These are phyloP conservation scores for Whitmania pigra DNA, from an alignment of 1,140 invertebrate species.

Conservation along the genomic window DNA sequence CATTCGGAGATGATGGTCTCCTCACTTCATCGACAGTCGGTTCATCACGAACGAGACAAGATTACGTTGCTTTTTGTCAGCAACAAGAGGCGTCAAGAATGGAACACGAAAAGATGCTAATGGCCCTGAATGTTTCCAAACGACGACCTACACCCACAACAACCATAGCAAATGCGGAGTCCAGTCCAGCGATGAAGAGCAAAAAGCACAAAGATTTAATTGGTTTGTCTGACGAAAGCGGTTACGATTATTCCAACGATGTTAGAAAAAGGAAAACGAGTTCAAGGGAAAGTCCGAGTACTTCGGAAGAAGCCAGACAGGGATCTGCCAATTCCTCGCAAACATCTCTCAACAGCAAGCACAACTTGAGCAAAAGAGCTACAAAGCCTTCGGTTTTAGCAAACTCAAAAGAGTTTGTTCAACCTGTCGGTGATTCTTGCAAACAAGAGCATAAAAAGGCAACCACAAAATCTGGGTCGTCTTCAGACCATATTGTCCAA, in stretches of 20 bases:
- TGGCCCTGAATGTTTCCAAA: not conserved
- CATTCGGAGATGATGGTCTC: constrained; percentile 3
- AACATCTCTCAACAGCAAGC: constrained; percentile 5
- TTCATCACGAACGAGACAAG: not conserved
- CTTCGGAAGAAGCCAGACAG: constrained; percentile 4
- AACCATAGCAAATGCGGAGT: not conserved
- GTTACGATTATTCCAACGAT: not conserved
- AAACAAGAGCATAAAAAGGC: not conserved
- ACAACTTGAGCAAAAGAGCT: not conserved
- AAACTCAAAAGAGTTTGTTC: not conserved
- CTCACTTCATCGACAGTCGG: constrained; percentile 3
- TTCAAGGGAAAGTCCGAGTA: not conserved
- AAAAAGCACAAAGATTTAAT: not conserved
- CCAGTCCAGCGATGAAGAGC: not conserved
- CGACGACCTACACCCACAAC: not conserved
- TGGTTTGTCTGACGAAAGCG: not conserved
- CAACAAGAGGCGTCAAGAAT: no score
- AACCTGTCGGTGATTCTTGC: not conserved
- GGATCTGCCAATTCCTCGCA: constrained; percentile 6
- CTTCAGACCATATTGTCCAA: no score
- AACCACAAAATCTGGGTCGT: no score
- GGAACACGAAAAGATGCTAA: no score
- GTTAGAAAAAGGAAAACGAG: not conserved
- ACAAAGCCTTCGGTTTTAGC: no score
- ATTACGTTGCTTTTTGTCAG: not conserved